Percentiles rank a stretch among this genome's conserved stretches.
Conservation (phyloP, 2,113 vertebrate species). For the Corythaeola cristata region DNA sequence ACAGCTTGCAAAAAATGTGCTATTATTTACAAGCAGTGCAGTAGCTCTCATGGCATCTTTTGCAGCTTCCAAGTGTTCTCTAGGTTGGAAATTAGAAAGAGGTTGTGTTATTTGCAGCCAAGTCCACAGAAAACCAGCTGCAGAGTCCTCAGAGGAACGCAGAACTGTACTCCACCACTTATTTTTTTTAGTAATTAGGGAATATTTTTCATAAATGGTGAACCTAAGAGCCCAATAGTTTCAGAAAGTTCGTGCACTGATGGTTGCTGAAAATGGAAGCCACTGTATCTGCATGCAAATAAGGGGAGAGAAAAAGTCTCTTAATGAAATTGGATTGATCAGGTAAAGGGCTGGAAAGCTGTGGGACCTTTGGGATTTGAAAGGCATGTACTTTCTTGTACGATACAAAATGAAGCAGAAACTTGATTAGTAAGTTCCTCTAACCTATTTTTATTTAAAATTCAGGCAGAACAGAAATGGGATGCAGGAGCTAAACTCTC, state of each 20-base stretch:
- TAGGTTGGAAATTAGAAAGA: neutral
- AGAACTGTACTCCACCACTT: neutral
- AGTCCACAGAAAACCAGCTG: neutral
- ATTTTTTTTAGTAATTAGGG: neutral
- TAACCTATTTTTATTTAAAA: constrained; percentile 43
- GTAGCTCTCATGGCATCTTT: neutral
- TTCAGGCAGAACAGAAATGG: constrained; percentile 32
- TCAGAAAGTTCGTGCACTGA: neutral
- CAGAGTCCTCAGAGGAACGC: neutral
- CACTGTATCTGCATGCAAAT: neutral
- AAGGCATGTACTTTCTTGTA: neutral
- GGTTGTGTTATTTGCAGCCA: neutral
- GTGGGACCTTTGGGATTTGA: neutral
- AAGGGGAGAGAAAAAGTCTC: neutral
- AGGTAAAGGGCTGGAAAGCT: neutral
- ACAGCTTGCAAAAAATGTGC: neutral
- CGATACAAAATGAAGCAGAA: neutral
- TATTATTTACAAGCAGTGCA: neutral
- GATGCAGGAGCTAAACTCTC: neutral
- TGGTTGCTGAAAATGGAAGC: neutral
- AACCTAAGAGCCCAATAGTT: neutral
- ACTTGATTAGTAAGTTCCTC: constrained; percentile 9
- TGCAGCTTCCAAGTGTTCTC: neutral
- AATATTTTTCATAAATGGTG: neutral
- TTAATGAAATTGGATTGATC: constrained; percentile 2